Base-by-base conservation (phyloP, 2,888 invertebrate species). In the Drosophila conformis region DNA sequence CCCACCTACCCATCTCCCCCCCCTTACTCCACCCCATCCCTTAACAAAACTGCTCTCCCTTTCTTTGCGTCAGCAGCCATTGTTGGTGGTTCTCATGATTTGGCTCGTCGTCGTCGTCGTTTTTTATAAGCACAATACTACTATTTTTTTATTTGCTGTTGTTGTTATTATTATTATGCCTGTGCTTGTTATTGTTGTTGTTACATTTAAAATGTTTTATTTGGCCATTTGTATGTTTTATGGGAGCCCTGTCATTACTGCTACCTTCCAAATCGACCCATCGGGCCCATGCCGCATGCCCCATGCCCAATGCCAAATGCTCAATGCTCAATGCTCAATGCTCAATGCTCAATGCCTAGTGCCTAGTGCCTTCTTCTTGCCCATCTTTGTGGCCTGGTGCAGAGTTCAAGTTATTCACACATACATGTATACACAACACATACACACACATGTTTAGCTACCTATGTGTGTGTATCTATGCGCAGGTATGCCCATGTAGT, bases 221-320 rank as follows among this genome's bases (percentile, higher is more conserved):
- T 90, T 89, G 87, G 83, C 90, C 90, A 89, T 89, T 88, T 90
- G 82, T 83, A 87, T 89, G 88, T 87, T 89, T 89, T 89, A 89
- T 90, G 86, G 84, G 74, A 82, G 75, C 81, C 78, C 25, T 25
- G 78, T 82, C 85, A 78, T 82, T 78, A 78, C 82, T 69, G 73
- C 76, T 71, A 73, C 76, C 62, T 49, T 63, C 49, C 25, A 57
- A 69, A 56, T 42, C 62, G 73, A 62, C 60, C 54, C 58, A 40
- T 21, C 33, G 33, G 42, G 46, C 68, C 18, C 0, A 25, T 35
- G 21, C 6, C 36, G 40, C 3, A 5, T 35, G 33, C n/a, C 40
- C 21, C 0, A 25, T 35, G 21, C 2, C 36, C 2, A 11, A 29
- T 48, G 51, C 35, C 42, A 2, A 18, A 29, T 49, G 51, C 42